Evolutionary conservation across 2,888 invertebrate genomes (phyloP), one percentile per base, ranked within the genome.

Genomic region (Scrobipalpa atriplicella): DNA sequence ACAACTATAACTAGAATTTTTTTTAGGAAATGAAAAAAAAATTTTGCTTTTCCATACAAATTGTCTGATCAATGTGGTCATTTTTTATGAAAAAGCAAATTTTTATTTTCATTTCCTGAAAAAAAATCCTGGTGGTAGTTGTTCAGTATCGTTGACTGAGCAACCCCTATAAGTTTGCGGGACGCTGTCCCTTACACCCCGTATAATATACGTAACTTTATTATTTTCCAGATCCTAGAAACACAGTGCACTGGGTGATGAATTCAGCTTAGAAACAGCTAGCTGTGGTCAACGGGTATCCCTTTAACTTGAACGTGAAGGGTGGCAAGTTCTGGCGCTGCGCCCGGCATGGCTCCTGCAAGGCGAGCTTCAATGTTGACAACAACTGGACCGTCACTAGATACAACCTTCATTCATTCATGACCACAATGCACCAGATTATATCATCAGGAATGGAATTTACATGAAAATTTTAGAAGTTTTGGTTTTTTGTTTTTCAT

Each of bases 311-410:
- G 43, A 43, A 43, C n/a, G n/a, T 1, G 43, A 43, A 43, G 13
- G 43, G 1, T 43, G 43, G 43, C 1, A 43, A 43, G 13, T 43
- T 43, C 43, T 43, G 43, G 43, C 43, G 43, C 43, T 43, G 43
- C 43, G n/a, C 43, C 43, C 43, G 43, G 13, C 43, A 43, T n/a
- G 43, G 43, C 43, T 43, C 43, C n/a, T 43, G 43, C 43, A 43
- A 43, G 43, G 43, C 43, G 13, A n/a, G 43, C 43, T 43, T 43
- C 43, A n/a, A 43, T n/a, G n/a, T 43, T n/a, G 43, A 43, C 43
- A 43, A 1, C 43, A 43, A 43, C 43, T 43, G 13, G 43, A 43
- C 43, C 13, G 8, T 43, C 43, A 43, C 43, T 13, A 43, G 43
- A 13, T 43, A n/a, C n/a, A 11, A 43, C 43, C n/a, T n/a, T n/a